A percentile compares a stretch with the other conserved stretches of the same genome.
These are phyloP conservation scores for Python bivittatus DNA, from an alignment of 2,113 vertebrate genomes.

Conservation along the genomic window DNA sequence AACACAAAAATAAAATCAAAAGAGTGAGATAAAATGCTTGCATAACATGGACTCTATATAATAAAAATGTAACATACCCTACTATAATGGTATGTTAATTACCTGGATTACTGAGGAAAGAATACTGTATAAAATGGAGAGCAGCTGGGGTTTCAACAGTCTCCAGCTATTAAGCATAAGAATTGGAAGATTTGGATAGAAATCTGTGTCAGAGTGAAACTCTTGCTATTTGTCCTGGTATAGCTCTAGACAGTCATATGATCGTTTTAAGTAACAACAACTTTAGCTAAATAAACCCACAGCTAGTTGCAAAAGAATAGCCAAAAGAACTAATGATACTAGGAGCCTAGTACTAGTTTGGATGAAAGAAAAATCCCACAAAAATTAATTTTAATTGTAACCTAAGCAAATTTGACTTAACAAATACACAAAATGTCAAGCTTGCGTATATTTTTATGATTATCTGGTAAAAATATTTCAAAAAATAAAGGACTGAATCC, in stretches of 20 bases:
- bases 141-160: neutral
- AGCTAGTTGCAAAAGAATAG: neutral
- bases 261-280: neutral
- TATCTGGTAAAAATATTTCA: neutral
- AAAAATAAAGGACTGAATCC: neutral
- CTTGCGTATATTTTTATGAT: neutral
- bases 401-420: neutral
- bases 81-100: neutral
- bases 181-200: neutral
- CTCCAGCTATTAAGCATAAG: neutral
- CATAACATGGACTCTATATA: neutral
- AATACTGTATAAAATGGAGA: neutral
- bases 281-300: neutral
- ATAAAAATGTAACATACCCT: neutral
- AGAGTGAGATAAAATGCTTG: neutral
- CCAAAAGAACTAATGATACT: neutral
- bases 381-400: neutral
- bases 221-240: neutral
- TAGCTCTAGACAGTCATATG: neutral
- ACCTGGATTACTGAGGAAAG: neutral
- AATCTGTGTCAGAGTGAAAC: neutral
- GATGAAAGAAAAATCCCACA: neutral
- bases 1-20: neutral
- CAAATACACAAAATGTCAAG: neutral
- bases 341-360: neutral